These are phyloP conservation scores for Barnardius zonarius DNA, from an alignment of 2,113 vertebrate genomes.

Conservation along the genomic window DNA sequence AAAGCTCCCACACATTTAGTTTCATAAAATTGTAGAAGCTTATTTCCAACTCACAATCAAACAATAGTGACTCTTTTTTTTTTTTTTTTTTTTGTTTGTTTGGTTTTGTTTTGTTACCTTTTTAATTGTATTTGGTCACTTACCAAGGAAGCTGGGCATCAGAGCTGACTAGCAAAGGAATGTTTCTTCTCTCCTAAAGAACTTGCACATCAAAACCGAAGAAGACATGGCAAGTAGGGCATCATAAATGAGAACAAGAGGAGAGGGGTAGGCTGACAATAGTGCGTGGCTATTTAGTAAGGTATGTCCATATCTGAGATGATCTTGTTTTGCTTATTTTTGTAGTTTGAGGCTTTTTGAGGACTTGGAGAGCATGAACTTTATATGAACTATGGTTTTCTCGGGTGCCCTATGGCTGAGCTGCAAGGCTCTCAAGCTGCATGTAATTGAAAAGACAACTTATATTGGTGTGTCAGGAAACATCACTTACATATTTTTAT, in stretches of 20 bases:
- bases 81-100: background rate
- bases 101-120: background rate
- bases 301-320: background rate
- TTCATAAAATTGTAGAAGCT: background rate
- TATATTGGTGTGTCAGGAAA: constrained; percentile 9
- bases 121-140: background rate
- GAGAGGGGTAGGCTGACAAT: background rate
- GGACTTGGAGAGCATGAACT: constrained; percentile 30
- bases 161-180: background rate
- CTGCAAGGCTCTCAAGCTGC: background rate
- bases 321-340: background rate
- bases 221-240: background rate
- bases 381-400: constrained; percentile 28
- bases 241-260: background rate
- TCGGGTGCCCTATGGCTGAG: background rate
- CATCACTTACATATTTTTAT: constrained; percentile 9
- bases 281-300: background rate
- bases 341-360: background rate
- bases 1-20: accelerated
- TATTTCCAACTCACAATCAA: background rate
- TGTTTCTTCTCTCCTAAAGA: background rate
- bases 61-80: background rate
- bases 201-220: background rate
- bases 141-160: background rate
- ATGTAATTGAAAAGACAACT: constrained; percentile 26